Evolutionary conservation across 2,888 invertebrate genomes (phyloP), one percentile per base, ranked within the genome.

Genomic region (Spilarctia lutea): DNA sequence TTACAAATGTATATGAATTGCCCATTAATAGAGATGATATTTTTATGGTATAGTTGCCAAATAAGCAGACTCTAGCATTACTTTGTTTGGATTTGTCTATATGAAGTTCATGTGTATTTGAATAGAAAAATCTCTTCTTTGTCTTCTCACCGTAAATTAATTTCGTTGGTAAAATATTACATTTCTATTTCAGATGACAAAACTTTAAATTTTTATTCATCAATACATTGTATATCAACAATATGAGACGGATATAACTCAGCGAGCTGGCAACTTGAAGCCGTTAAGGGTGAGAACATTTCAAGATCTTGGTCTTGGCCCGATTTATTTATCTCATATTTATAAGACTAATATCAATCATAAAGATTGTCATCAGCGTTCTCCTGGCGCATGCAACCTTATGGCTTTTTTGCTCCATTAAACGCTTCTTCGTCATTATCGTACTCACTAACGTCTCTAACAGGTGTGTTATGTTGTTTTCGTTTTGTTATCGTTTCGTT

Each of bases 301-400:
- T 93, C 91, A 93, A 93, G 93, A 92, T 83, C 90, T 78, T 80
- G 91, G 78, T 92, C 94, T 94, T 95, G 94, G 93, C 94, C 94
- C 92, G 90, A 87, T 92, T n/a, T 93, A 86, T 85, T 83, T 76
- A 77, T 89, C 86, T 91, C 91, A 92, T 93, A 94, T 92, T 91
- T 91, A 91, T 91, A 92, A 90, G 88, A 91, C 87, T 88, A 86
- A 88, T 87, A 94, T 94, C 93, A 91, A 93, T 94, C 94, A 94
- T 94, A 92, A 89, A 78, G 86, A 63, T 86, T 85, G 86, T 84
- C 87, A 69, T 63, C 63, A 86, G 80, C 76, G 81, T 79, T 76
- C 79, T 86, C 78, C 89, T 91, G 89, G 88, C 91, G 86, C 85
- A 76, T 67, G 52, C 68, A 71, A 70, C 52, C 69, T 81, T 84